A percentile compares a stretch with the other conserved stretches of the same genome.
Evolutionary conservation across 2,113 vertebrate species (phyloP).

Genomic region (Heloderma charlesbogerti): DNA sequence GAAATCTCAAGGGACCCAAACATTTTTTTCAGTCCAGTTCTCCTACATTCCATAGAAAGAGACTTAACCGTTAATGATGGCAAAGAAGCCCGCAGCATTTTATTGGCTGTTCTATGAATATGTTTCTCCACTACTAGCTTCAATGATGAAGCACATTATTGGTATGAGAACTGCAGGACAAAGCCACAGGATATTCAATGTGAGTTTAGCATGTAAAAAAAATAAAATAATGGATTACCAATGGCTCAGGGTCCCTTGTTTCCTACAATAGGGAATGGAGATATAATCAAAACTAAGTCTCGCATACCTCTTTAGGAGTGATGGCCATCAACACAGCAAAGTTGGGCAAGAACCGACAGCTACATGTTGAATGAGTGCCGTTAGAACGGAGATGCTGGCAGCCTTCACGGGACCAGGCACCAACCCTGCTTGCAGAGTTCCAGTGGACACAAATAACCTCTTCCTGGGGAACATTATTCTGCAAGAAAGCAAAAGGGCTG

Average conservation of each 20-base stretch:
- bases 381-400: slow-evolving; percentile 60
- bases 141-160: not conserved
- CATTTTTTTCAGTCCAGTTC: not conserved
- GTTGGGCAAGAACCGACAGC: slow-evolving; percentile 77
- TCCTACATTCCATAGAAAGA: not conserved
- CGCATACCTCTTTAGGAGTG: slow-evolving; percentile 47
- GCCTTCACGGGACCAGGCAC: slow-evolving; percentile 72
- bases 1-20: not conserved
- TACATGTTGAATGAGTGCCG: slow-evolving; percentile 74
- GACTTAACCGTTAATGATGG: not conserved
- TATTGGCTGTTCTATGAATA: not conserved
- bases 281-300: not conserved
- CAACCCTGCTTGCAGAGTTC: slow-evolving; percentile 41
- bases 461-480: not conserved
- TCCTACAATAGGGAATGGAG: not conserved
- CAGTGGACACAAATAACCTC: slow-evolving; percentile 72
- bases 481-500: not conserved
- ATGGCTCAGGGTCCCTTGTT: not conserved
- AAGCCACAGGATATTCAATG: not conserved
- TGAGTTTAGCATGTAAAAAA: not conserved
- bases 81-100: not conserved
- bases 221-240: too few species aligned
- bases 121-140: not conserved
- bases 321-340: slow-evolving; percentile 79
- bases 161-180: not conserved